Evolutionary conservation across 2,113 vertebrate species (phyloP).

Genomic region (Oreochromis spilurus): DNA sequence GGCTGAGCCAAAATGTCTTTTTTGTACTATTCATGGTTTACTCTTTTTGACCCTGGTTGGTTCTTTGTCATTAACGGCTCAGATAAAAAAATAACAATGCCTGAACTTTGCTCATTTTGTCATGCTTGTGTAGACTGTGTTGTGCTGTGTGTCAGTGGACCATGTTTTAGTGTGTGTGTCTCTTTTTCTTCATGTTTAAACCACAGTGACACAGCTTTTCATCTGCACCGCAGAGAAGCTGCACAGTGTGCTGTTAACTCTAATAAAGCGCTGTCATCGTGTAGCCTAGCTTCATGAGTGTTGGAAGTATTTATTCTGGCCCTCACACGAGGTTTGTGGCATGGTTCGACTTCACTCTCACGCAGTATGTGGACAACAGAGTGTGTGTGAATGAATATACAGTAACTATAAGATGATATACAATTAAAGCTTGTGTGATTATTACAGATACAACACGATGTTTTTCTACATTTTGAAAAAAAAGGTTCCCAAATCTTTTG

Average conservation of each 20-base stretch:
- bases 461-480: not conserved
- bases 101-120: not conserved
- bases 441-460: not conserved
- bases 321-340: not conserved
- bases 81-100: not conserved
- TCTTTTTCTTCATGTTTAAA: not conserved
- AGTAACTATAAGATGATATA: not conserved
- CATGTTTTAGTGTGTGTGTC: not conserved
- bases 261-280: constrained; percentile 23
- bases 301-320: not conserved
- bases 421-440: not conserved
- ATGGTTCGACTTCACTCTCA: not conserved
- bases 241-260: not conserved
- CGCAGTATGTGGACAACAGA: not conserved
- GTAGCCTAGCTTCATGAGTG: not conserved
- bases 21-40: not conserved
- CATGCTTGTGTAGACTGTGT: not conserved
- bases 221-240: not conserved
- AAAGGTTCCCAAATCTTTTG: not conserved
- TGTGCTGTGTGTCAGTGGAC: constrained; percentile 12
- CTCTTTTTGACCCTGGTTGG: not conserved
- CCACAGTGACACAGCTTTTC: not conserved
- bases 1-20: not conserved
- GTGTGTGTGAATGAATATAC: not conserved
- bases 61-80: not conserved